A percentile compares a stretch with the other conserved stretches of the same genome.
Conservation (phyloP, 2,888 invertebrate species). For the Pyralis farinalis region DNA sequence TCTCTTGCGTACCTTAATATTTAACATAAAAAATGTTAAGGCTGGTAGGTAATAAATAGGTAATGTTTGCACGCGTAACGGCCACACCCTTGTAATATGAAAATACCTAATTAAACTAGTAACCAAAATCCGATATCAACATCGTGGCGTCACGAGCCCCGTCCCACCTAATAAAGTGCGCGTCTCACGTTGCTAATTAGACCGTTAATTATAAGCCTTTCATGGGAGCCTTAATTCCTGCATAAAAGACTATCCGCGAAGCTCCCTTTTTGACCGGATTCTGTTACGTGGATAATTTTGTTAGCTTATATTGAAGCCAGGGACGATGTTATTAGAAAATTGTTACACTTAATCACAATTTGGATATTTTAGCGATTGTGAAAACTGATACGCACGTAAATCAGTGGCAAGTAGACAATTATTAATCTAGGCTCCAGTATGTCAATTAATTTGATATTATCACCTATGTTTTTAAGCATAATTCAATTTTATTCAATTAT, state of each 20-base stretch:
- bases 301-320: conserved; percentile 11
- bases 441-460: no score
- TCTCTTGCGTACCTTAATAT: no score
- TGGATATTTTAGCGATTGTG: no score
- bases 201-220: conserved; percentile 76
- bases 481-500: no score
- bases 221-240: conserved; percentile 74
- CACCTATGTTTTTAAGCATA: no score
- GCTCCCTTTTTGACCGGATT: conserved; percentile 62
- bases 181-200: conserved; percentile 79
- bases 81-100: conserved; percentile 42
- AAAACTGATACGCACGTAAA: no score
- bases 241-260: conserved; percentile 62
- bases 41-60: no score
- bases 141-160: conserved; percentile 60
- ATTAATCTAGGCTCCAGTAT: no score
- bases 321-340: not conserved
- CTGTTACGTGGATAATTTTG: conserved; percentile 50
- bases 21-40: no score
- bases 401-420: no score
- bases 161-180: conserved; percentile 68
- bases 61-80: not conserved
- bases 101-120: conserved; percentile 72
- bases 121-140: conserved; percentile 75
- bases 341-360: no score